Percentiles rank a stretch among this genome's conserved stretches.
Conservation (phyloP, 2,888 invertebrate species). For the Acrobasis suavella region DNA sequence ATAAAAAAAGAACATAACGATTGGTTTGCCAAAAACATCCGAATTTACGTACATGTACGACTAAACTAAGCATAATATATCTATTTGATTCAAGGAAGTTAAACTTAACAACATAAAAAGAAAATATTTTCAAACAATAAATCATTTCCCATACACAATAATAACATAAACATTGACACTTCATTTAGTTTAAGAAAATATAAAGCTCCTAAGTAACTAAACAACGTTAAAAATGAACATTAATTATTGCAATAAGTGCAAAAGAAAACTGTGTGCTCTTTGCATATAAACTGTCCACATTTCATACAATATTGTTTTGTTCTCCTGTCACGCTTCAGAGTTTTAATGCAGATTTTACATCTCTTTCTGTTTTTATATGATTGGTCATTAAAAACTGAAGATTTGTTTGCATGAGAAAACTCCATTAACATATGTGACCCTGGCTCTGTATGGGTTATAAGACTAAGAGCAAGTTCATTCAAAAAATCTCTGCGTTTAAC, state of each 20-base stretch:
- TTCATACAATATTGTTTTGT: slow-evolving; percentile 62
- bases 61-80: too few species aligned
- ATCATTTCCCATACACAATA: neutral
- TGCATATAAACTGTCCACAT: slow-evolving; percentile 65
- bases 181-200: slow-evolving; percentile 10
- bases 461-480: slow-evolving; percentile 58
- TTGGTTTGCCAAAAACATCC: too few species aligned
- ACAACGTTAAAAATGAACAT: neutral
- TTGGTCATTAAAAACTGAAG: slow-evolving; percentile 28
- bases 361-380: slow-evolving; percentile 49
- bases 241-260: slow-evolving; percentile 43
- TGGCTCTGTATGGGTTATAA: slow-evolving; percentile 48
- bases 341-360: slow-evolving; percentile 56
- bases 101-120: neutral
- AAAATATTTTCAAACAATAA: neutral
- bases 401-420: slow-evolving; percentile 34
- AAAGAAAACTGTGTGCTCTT: slow-evolving; percentile 60
- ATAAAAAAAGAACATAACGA: too few species aligned
- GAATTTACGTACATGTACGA: too few species aligned
- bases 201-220: too few species aligned
- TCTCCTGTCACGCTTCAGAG: slow-evolving; percentile 60
- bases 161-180: slow-evolving; percentile 10
- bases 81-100: too few species aligned
- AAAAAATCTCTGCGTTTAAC: slow-evolving; percentile 62
- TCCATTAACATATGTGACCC: slow-evolving; percentile 30